Conservation (phyloP, 2,888 invertebrate genomes). For the Apodemia duryi region DNA sequence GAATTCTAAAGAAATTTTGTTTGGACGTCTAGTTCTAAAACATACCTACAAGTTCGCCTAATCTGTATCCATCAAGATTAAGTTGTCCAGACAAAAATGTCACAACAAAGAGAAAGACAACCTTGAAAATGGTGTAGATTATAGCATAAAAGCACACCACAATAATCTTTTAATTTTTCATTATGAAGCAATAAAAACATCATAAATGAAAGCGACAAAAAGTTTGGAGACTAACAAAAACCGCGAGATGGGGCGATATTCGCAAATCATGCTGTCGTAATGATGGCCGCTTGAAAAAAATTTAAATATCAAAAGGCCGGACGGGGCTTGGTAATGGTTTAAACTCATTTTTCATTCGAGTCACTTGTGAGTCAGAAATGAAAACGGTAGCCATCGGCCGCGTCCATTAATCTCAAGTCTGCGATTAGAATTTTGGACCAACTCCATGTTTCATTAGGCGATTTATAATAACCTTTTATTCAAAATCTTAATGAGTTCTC, state of each 20-base stretch:
- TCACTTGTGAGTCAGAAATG: constrained; percentile 73
- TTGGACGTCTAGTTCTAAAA: neutral
- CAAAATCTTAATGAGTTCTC: constrained; percentile 26
- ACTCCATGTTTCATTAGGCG: constrained; percentile 54
- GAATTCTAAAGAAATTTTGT: neutral
- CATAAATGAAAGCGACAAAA: constrained; percentile 74
- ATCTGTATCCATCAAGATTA: constrained; percentile 41
- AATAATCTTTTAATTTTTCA: constrained; percentile 78
- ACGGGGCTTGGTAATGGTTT: constrained; percentile 78
- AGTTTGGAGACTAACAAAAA: constrained; percentile 73
- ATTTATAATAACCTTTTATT: constrained; percentile 23
- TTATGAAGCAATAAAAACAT: constrained; percentile 77
- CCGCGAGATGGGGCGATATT: constrained; percentile 73
- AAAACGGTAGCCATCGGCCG: constrained; percentile 72
- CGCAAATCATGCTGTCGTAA: constrained; percentile 75
- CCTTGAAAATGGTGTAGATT: constrained; percentile 58
- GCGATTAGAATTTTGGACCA: constrained; percentile 59
- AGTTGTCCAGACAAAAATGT: constrained; percentile 45
- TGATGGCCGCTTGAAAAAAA: constrained; percentile 78
- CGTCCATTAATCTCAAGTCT: constrained; percentile 62
- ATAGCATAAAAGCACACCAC: constrained; percentile 69
- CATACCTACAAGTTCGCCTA: neutral
- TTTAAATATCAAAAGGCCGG: constrained; percentile 79
- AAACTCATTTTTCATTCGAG: constrained; percentile 79
- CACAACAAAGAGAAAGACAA: constrained; percentile 47